Percentiles rank a stretch among this genome's conserved stretches.
Conservation (phyloP, 2,113 vertebrate genomes). For the Labrus mixtus region DNA sequence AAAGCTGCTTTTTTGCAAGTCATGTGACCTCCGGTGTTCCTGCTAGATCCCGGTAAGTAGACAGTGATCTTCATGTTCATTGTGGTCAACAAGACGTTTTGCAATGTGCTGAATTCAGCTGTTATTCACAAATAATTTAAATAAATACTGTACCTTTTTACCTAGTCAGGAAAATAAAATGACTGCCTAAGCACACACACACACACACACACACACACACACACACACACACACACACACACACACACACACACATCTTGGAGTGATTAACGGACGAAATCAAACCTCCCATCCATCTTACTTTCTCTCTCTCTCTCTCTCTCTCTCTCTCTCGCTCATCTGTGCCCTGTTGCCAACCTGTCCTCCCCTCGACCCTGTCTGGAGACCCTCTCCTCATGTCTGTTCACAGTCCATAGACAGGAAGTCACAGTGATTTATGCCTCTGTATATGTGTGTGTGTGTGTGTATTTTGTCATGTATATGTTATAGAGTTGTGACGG, state of each 20-base stretch:
- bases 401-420: slow-evolving; percentile 45
- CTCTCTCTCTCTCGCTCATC: slow-evolving; percentile 19
- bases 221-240: too few relatives aligned
- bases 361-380: slow-evolving; percentile 53
- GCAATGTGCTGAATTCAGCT: too few relatives aligned
- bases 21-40: too few relatives aligned
- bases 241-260: slow-evolving; percentile 18
- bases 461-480: slow-evolving; percentile 17
- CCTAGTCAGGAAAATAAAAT: too few relatives aligned
- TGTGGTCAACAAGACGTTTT: too few relatives aligned
- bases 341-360: slow-evolving; percentile 27
- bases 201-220: too few relatives aligned
- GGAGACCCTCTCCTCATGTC: slow-evolving; percentile 36
- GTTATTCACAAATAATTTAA: too few relatives aligned
- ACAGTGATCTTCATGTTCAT: too few relatives aligned
- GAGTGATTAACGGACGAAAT: slow-evolving; percentile 56
- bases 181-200: too few relatives aligned
- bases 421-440: slow-evolving; percentile 56
- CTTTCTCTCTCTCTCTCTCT: slow-evolving; percentile 29
- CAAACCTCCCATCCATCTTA: slow-evolving; percentile 53
- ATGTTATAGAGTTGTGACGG: background rate
- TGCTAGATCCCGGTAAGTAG: too few relatives aligned
- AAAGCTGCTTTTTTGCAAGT: too few relatives aligned
- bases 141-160: too few relatives aligned
- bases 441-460: background rate